Percentiles rank a stretch among this genome's conserved stretches.
These are phyloP conservation scores for Microcebus lehilahytsara DNA, from an alignment of 2,113 vertebrate species.

Conservation along the genomic window DNA sequence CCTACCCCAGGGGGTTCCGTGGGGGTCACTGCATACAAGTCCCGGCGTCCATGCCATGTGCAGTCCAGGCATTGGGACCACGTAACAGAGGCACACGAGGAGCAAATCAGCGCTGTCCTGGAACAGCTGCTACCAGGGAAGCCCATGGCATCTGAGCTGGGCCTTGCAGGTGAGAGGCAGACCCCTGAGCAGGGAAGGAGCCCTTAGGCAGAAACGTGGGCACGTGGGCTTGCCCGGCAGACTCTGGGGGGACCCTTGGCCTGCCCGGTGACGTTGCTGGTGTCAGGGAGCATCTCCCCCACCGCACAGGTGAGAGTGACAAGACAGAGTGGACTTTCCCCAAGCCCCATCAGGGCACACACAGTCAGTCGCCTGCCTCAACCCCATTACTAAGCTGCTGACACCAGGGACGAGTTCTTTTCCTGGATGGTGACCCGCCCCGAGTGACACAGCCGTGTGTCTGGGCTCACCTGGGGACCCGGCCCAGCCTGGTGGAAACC, in stretches of 20 bases:
- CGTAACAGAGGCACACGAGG: fast-evolving
- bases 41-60: fast-evolving
- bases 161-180: not conserved
- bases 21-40: fast-evolving
- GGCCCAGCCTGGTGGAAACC: fast-evolving
- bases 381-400: not conserved
- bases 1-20: too few species aligned
- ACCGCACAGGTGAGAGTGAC: fast-evolving
- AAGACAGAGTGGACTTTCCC: not conserved
- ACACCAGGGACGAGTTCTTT: fast-evolving
- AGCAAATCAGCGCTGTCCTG: fast-evolving
- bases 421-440: fast-evolving
- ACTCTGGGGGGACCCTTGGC: not conserved
- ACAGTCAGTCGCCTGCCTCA: too few species aligned
- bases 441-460: fast-evolving
- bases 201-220: not conserved
- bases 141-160: fast-evolving
- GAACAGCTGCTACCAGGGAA: not conserved
- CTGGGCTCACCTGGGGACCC: not conserved
- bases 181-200: not conserved
- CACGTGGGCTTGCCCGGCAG: not conserved
- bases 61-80: fast-evolving
- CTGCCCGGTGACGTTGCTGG: fast-evolving
- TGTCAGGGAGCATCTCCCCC: not conserved
- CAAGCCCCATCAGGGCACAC: not conserved